Percentiles rank a stretch among this genome's conserved stretches.
These are phyloP conservation scores for Vidua chalybeata DNA, from an alignment of 2,113 vertebrate species.

Conservation along the genomic window DNA sequence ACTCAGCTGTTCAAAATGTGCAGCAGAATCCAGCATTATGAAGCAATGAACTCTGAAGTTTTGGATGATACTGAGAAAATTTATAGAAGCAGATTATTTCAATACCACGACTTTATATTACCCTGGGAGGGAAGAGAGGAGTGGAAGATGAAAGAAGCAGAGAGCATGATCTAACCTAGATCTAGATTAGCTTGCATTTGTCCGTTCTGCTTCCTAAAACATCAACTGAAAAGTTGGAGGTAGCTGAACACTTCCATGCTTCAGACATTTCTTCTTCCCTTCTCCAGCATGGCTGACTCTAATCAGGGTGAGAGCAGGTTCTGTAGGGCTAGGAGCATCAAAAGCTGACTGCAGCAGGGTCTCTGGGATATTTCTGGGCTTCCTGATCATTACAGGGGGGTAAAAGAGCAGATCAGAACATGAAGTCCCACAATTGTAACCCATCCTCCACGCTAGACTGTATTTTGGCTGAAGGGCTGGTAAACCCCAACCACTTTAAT, in stretches of 20 bases:
- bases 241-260: not conserved
- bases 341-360: not conserved
- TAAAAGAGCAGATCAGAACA: not conserved
- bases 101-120: not conserved
- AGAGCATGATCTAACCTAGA: not conserved
- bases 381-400: not conserved
- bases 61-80: not conserved
- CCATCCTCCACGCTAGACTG: rapidly evolving
- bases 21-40: not conserved
- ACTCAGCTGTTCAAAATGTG: not conserved
- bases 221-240: not conserved
- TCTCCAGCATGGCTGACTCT: rapidly evolving
- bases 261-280: not conserved
- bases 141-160: not conserved
- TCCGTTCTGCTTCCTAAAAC: not conserved
- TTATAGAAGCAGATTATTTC: not conserved
- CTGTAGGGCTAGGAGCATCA: rapidly evolving
- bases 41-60: not conserved
- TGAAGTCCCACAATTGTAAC: not conserved
- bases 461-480: not conserved
- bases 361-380: not conserved
- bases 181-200: not conserved
- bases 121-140: not conserved
- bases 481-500: not conserved
- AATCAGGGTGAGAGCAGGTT: not conserved